phyloP scores from a whole-genome alignment of 1,140 invertebrate species.

The Thaumetopoea pityocampa region DNA sequence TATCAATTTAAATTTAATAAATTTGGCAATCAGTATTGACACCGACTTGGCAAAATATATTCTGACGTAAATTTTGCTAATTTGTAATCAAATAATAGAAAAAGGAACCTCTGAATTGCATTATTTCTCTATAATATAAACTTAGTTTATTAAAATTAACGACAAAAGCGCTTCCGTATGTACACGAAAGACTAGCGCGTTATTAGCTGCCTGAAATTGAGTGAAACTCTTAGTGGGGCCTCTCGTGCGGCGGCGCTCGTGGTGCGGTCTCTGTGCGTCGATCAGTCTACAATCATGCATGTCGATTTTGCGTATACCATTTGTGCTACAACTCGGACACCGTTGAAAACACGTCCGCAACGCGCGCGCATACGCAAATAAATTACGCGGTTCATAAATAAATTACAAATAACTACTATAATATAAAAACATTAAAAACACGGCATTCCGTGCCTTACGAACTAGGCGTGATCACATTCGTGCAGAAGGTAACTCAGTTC shows the following conservation, averaged over 20 bases:
- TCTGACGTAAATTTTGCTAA: too few species aligned
- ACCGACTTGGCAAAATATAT: too few species aligned
- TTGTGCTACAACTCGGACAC: constrained; percentile 74
- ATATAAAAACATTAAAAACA: constrained; percentile 41
- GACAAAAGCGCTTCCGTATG: too few species aligned
- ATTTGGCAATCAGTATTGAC: too few species aligned
- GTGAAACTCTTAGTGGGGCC: neutral
- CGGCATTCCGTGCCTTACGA: constrained; percentile 36
- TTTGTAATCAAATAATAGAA: too few species aligned
- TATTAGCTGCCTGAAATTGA: constrained; percentile 1
- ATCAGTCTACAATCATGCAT: constrained; percentile 55
- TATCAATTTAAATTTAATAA: too few species aligned
- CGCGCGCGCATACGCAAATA: constrained; percentile 51
- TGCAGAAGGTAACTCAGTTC: constrained; percentile 28
- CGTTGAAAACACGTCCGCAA: constrained; percentile 59
- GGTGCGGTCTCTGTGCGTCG: constrained; percentile 18
- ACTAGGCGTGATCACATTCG: constrained; percentile 57
- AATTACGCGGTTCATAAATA: constrained; percentile 57
- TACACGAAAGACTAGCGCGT: too few species aligned
- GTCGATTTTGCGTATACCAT: constrained; percentile 65
- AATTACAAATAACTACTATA: constrained; percentile 49
- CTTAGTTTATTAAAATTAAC: too few species aligned
- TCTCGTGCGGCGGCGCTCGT: constrained; percentile 1
- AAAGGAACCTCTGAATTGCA: too few species aligned
- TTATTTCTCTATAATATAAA: too few species aligned